Conservation (phyloP, 2,888 invertebrate species). For the Acrobasis suavella region DNA sequence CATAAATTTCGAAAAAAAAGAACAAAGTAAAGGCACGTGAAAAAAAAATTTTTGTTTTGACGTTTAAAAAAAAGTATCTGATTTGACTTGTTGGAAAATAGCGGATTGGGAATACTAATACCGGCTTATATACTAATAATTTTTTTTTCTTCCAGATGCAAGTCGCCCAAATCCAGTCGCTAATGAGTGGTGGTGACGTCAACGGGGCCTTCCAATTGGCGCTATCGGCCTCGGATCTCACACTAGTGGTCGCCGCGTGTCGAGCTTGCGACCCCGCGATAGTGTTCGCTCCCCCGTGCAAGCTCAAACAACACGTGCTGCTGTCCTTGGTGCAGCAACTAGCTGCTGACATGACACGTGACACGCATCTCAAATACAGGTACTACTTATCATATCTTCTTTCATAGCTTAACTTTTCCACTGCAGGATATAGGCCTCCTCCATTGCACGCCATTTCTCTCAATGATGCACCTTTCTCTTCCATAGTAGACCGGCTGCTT, state of each 20-base stretch:
- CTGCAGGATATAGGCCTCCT: too few species aligned
- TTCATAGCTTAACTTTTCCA: too few species aligned
- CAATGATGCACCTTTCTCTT: too few species aligned
- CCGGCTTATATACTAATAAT: too few species aligned
- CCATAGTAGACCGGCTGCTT: too few species aligned
- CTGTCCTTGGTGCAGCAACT: constrained; percentile 97
- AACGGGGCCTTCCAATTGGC: constrained; percentile 96
- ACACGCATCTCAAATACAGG: constrained; percentile 83
- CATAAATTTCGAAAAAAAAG: too few species aligned
- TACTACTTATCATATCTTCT: constrained; percentile 25
- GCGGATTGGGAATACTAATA: too few species aligned
- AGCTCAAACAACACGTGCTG: constrained; percentile 92
- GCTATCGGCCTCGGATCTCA: constrained; percentile 92
- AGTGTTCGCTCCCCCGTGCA: constrained; percentile 89
- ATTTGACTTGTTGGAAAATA: too few species aligned
- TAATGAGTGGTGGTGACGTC: constrained; percentile 87
- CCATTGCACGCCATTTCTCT: too few species aligned
- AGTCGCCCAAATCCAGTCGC: constrained; percentile 86
- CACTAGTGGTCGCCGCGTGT: constrained; percentile 93
- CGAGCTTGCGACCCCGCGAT: constrained; percentile 90
- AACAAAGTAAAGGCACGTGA: too few species aligned
- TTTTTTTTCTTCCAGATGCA: constrained; percentile 76
- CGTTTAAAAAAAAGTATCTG: too few species aligned
- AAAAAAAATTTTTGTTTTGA: too few species aligned
- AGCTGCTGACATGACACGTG: constrained; percentile 91